A percentile compares a stretch with the other conserved stretches of the same genome.
Evolutionary conservation across 2,888 invertebrate species (phyloP).

Genomic region (Drosophila falleni): DNA sequence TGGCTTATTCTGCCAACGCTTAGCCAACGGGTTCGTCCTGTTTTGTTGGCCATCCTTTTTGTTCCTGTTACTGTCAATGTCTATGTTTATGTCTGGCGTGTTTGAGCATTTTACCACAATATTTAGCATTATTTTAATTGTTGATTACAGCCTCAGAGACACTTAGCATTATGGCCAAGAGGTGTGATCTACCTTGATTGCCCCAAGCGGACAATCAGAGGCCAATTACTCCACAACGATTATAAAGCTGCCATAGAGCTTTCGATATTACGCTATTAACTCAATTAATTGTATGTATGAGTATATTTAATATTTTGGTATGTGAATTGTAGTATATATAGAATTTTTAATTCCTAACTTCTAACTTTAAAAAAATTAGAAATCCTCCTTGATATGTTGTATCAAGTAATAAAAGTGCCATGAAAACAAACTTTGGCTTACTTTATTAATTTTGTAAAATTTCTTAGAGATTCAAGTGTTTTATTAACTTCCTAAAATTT

Average conservation of each 20-base stretch:
- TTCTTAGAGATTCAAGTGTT: too few relatives aligned
- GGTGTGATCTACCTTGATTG: slow-evolving; percentile 26
- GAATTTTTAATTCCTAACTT: too few relatives aligned
- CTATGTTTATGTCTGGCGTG: slow-evolving; percentile 31
- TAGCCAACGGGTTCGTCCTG: slow-evolving; percentile 33
- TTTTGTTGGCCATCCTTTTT: slow-evolving; percentile 8
- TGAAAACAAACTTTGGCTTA: too few relatives aligned
- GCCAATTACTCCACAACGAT: neutral
- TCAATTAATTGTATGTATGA: neutral
- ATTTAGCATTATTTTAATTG: slow-evolving; percentile 77
- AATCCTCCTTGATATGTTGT: too few relatives aligned
- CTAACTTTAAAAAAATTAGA: too few relatives aligned
- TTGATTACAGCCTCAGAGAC: slow-evolving; percentile 53
- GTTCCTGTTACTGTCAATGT: slow-evolving; percentile 21
- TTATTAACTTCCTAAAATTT: too few relatives aligned
- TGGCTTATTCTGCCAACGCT: slow-evolving; percentile 38
- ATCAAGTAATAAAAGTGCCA: too few relatives aligned
- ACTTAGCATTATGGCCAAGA: slow-evolving; percentile 28
- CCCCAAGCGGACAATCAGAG: neutral
- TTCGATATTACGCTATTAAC: too few relatives aligned
- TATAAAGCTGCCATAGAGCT: neutral
- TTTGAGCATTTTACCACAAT: slow-evolving; percentile 62
- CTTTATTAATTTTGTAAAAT: too few relatives aligned
- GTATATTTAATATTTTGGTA: neutral
- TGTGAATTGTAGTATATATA: neutral